A percentile compares a stretch with the other conserved stretches of the same genome.
Evolutionary conservation across 2,113 vertebrate genomes (phyloP).

Genomic region (Lepus americanus): DNA sequence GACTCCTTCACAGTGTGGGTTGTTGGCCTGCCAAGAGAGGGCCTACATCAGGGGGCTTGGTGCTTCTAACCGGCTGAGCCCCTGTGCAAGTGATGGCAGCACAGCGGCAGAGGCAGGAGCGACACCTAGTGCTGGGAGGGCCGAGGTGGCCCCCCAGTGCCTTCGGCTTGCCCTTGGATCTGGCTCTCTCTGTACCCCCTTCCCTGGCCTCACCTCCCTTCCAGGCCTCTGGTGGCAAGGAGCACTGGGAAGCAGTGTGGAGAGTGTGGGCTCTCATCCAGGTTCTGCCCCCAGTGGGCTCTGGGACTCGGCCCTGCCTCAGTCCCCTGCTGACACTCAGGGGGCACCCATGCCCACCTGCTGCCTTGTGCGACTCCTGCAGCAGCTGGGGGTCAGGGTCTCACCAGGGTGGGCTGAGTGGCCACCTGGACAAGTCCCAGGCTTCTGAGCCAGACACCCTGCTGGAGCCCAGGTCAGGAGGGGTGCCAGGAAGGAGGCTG

Average conservation of each 20-base stretch:
- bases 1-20: neutral
- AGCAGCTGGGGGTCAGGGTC: neutral
- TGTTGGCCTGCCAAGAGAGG: neutral
- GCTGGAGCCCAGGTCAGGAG: neutral
- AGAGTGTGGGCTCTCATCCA: neutral
- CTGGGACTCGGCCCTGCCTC: neutral
- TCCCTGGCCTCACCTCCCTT: neutral
- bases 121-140: neutral
- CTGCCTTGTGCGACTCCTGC: neutral
- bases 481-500: neutral
- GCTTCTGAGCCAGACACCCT: neutral
- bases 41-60: neutral
- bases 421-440: neutral
- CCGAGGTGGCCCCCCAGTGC: neutral
- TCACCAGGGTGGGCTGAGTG: neutral
- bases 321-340: accelerated
- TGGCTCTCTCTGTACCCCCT: neutral
- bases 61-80: neutral
- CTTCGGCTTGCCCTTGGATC: neutral
- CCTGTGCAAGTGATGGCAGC: too few species aligned
- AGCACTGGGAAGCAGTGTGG: neutral
- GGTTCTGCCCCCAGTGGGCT: neutral
- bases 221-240: neutral
- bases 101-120: neutral
- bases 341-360: neutral